These are phyloP conservation scores for Cercopithecus mona DNA, from an alignment of 2,113 vertebrate species.

Conservation along the genomic window DNA sequence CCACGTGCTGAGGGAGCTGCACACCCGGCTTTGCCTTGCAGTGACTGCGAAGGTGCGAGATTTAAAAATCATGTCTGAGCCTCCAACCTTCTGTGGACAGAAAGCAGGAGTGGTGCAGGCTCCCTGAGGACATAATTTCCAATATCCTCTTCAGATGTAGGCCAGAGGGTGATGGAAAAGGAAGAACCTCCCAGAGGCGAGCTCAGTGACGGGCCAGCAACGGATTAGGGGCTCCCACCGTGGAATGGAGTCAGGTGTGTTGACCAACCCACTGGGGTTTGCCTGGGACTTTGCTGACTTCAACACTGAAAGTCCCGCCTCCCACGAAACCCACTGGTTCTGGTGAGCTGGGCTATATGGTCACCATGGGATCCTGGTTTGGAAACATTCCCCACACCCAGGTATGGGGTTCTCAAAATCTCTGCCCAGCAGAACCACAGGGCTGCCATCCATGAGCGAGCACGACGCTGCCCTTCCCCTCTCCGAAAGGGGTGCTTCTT, in stretches of 20 bases:
- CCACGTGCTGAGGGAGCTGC: accelerated
- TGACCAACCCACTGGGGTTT: background rate
- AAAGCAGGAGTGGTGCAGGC: background rate
- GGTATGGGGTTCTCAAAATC: accelerated
- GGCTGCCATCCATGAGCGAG: accelerated
- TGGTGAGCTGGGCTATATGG: background rate
- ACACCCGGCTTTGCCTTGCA: accelerated
- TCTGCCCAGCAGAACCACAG: background rate
- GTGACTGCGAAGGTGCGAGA: accelerated
- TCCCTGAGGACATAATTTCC: background rate
- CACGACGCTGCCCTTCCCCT: background rate
- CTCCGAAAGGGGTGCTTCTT: too few relatives aligned
- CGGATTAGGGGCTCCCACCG: too few relatives aligned
- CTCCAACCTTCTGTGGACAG: background rate
- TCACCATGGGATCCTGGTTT: background rate
- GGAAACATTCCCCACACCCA: too few relatives aligned
- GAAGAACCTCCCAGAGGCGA: accelerated
- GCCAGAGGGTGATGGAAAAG: background rate
- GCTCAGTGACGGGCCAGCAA: background rate
- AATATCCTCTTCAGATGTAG: background rate
- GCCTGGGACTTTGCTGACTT: background rate
- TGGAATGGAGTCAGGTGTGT: accelerated
- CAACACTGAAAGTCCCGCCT: background rate
- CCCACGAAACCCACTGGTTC: background rate
- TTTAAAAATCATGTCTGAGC: accelerated